Percentiles rank a stretch among this genome's conserved stretches.
phyloP scores from a whole-genome alignment of 1,140 invertebrate genomes.

The Trichonephila clavata region DNA sequence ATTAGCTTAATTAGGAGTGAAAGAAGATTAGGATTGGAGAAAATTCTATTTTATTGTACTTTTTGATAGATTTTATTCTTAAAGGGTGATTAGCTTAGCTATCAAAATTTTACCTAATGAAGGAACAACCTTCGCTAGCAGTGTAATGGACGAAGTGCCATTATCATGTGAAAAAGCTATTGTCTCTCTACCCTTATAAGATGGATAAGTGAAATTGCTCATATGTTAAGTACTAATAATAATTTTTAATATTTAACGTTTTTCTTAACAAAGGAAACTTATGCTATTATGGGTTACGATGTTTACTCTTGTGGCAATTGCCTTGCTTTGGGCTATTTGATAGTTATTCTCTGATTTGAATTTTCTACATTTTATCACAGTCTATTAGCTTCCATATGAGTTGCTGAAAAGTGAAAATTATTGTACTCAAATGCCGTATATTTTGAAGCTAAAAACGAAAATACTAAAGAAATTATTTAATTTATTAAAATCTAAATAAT shows the following conservation, averaged over 20 bases:
- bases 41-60: neutral
- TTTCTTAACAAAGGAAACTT: neutral
- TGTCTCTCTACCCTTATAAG: neutral
- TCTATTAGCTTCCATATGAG: too few species aligned
- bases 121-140: neutral
- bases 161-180: neutral
- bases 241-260: neutral
- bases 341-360: too few species aligned
- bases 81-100: neutral
- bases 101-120: constrained; percentile 5
- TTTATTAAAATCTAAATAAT: too few species aligned
- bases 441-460: too few species aligned
- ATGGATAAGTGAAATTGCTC: neutral
- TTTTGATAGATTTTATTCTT: neutral
- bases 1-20: constrained; percentile 57
- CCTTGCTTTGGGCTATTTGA: too few species aligned
- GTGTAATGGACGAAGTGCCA: neutral
- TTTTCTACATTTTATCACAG: too few species aligned
- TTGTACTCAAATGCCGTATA: too few species aligned
- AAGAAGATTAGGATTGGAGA: constrained; percentile 27
- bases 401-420: too few species aligned
- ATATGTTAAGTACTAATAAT: neutral
- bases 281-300: neutral
- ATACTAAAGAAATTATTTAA: too few species aligned
- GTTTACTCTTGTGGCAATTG: neutral